Conservation (phyloP, 2,888 invertebrate genomes). For the Polyploca ridens region DNA sequence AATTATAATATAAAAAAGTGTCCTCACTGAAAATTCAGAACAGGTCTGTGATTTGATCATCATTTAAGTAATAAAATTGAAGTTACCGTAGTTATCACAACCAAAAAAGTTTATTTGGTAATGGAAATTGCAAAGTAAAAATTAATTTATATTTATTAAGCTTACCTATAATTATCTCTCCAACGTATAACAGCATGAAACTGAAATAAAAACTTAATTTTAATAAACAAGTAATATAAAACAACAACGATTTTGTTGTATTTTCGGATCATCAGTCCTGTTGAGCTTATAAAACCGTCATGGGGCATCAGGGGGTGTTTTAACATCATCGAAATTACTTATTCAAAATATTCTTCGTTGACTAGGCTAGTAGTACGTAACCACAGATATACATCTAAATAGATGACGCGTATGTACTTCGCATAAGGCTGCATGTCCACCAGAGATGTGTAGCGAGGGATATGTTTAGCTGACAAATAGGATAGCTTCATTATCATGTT, state of each 20-base stretch:
- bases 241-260: not conserved
- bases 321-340: slow-evolving; percentile 44
- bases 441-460: too few relatives aligned
- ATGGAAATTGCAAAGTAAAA: too few relatives aligned
- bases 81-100: too few relatives aligned
- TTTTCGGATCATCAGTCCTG: slow-evolving; percentile 56
- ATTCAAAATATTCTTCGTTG: not conserved
- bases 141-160: too few relatives aligned
- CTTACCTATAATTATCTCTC: not conserved
- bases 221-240: slow-evolving; percentile 2
- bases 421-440: too few relatives aligned
- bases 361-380: too few relatives aligned
- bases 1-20: slow-evolving; percentile 30
- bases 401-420: too few relatives aligned
- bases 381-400: too few relatives aligned
- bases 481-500: too few relatives aligned
- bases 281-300: slow-evolving; percentile 58
- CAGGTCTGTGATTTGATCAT: slow-evolving; percentile 80
- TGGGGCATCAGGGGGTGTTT: slow-evolving; percentile 44
- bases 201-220: not conserved
- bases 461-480: too few relatives aligned
- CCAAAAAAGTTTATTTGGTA: too few relatives aligned
- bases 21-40: slow-evolving; percentile 76
- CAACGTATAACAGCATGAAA: not conserved
- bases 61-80: slow-evolving; percentile 38